phyloP scores from a whole-genome alignment of 1,140 invertebrate species.

The Kradibia gibbosae region DNA sequence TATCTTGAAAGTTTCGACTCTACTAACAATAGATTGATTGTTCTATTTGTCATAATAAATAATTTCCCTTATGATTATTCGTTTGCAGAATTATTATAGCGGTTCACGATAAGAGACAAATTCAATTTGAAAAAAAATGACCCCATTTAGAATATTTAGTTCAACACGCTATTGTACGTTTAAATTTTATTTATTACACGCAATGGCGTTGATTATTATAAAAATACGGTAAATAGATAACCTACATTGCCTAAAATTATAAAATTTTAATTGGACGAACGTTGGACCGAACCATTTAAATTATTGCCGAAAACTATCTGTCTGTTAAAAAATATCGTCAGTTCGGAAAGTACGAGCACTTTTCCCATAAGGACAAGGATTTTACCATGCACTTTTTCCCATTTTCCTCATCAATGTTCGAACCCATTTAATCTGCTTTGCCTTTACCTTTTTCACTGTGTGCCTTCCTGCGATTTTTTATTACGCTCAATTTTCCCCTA shows the following conservation, averaged over 20 bases:
- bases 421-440: neutral
- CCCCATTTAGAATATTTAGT: no score
- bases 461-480: neutral
- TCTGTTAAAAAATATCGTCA: no score
- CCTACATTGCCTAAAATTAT: no score
- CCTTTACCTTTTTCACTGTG: neutral
- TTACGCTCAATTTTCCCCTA: slow-evolving; percentile 2
- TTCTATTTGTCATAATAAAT: neutral
- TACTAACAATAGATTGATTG: neutral
- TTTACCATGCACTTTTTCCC: neutral
- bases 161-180: no score
- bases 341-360: neutral
- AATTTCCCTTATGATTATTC: neutral
- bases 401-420: neutral
- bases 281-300: neutral
- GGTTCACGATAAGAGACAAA: no score
- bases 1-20: neutral
- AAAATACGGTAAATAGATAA: no score
- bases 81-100: no score
- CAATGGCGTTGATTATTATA: no score
- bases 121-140: no score
- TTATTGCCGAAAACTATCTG: neutral
- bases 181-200: no score
- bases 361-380: neutral
- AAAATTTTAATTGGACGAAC: no score